Conservation (phyloP, 2,888 invertebrate genomes). For the Lottia gigantea region DNA sequence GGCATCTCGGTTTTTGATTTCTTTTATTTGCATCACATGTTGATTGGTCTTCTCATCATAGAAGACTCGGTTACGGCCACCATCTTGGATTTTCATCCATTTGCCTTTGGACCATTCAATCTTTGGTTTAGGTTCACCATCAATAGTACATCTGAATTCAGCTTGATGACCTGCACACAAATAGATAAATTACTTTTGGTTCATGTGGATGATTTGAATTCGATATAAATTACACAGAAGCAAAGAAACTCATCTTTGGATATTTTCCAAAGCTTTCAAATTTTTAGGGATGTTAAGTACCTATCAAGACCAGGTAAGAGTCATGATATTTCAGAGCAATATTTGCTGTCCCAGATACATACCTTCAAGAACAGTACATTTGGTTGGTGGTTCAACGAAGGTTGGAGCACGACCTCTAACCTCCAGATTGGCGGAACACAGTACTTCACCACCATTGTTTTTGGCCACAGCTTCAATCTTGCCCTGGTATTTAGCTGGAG, state of each 20-base stretch:
- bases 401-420: constrained; percentile 65
- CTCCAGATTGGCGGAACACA: constrained; percentile 70
- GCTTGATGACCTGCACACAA: constrained; percentile 51
- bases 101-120: constrained; percentile 68
- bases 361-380: constrained; percentile 66
- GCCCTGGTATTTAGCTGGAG: constrained; percentile 81
- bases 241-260: too few species aligned
- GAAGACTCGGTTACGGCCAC: constrained; percentile 55
- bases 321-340: too few species aligned
- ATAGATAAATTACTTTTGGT: too few species aligned
- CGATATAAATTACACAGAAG: too few species aligned
- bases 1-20: constrained; percentile 63
- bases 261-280: too few species aligned
- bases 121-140: constrained; percentile 63
- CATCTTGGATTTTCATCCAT: constrained; percentile 63
- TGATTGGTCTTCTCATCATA: constrained; percentile 57
- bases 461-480: constrained; percentile 78
- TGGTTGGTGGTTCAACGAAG: constrained; percentile 64
- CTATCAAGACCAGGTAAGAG: too few species aligned
- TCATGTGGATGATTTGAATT: too few species aligned
- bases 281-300: too few species aligned
- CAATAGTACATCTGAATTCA: constrained; percentile 62
- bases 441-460: constrained; percentile 79
- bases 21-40: constrained; percentile 61
- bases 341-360: not conserved